Evolutionary conservation across 2,113 vertebrate genomes (phyloP).

Genomic region (Siniperca knerii): DNA sequence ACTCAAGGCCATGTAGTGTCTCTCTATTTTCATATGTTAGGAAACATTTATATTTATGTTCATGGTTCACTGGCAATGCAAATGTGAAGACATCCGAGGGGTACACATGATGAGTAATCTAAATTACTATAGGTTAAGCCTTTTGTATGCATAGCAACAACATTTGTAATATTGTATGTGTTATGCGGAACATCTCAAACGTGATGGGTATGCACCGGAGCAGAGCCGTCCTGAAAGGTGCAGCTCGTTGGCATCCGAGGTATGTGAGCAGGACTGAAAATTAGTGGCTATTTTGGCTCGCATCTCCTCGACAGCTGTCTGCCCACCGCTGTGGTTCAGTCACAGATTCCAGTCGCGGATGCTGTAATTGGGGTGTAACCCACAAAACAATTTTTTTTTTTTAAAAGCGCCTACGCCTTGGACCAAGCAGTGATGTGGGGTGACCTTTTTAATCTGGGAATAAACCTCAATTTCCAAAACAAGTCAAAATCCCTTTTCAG

Average conservation of each 20-base stretch:
- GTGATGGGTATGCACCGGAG: constrained; percentile 61
- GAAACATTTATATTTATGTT: constrained; percentile 70
- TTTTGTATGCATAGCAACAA: constrained; percentile 47
- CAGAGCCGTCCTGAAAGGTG: constrained; percentile 81
- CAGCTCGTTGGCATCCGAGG: constrained; percentile 78
- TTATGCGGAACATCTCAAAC: constrained; percentile 74
- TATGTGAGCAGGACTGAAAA: constrained; percentile 75
- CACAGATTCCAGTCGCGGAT: constrained; percentile 74
- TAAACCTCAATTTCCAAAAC: constrained; percentile 57
- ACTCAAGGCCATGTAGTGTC: constrained; percentile 13
- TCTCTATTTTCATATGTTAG: constrained; percentile 43
- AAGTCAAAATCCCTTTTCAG: constrained; percentile 26
- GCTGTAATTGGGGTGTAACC: constrained; percentile 80
- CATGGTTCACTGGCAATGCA: constrained; percentile 53
- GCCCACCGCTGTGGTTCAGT: constrained; percentile 67
- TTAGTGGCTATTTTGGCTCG: constrained; percentile 83
- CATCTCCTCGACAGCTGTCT: constrained; percentile 79
- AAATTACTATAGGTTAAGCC: constrained; percentile 65
- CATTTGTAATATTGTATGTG: constrained; percentile 51
- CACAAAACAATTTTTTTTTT: constrained; percentile 1
- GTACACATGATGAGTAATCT: constrained; percentile 55
- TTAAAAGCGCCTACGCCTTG: constrained; percentile 48
- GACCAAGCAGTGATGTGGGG: constrained; percentile 49
- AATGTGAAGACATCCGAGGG: constrained; percentile 56
- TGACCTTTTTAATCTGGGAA: constrained; percentile 62